Evolutionary conservation across 2,113 vertebrate species (phyloP), one percentile per base, ranked within the genome.

Genomic region (Corynorhinus townsendii): DNA sequence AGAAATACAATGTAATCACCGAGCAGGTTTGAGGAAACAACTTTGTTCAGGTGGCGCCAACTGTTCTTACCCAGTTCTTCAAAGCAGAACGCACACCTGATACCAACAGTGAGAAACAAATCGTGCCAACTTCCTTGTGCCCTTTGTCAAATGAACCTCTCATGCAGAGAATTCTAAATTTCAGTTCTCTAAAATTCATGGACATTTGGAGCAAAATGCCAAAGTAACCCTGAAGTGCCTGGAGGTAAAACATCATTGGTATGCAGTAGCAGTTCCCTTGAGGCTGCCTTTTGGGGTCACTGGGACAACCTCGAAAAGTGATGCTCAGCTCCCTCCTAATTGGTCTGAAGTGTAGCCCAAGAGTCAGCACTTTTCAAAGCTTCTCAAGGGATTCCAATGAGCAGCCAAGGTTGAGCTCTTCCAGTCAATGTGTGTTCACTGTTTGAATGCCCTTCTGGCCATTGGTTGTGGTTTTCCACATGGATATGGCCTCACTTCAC

Each of bases 31-130:
- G 75, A 84, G 73, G 88, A 90, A 85, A 81, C 0, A 15, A 49
- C 49, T 94, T 90, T 89, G 14, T 64, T 94, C 54, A 64, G 38
- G 24, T 43, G 38, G 38, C 47, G 68, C 82, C 20, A 69, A 33
- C 22, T 73, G 19, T 90, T 95, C 86, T 92, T 35, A 80, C 72
- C 71, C 64, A 40, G 10, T 40, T 95, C 66, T 89, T 89, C 68
- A 73, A 73, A 93, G 76, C 40, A 30, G 33, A 40, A 43, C 16
- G 33, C 69, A 81, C 62, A 89, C 77, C 85, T 96, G 79, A 62
- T 40, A 24, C 17, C 54, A 56, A 64, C 30, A 66, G 9, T 35
- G 47, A 90, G 72, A 20, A 64, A 24, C 4, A 20, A 47, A 52
- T 8, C 16, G 20, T 35, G 43, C 52, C 91, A 92, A 40, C n/a